Percentiles rank a stretch among this genome's conserved stretches.
These are phyloP conservation scores for Nestor notabilis DNA, from an alignment of 2,113 vertebrate genomes.

Conservation along the genomic window DNA sequence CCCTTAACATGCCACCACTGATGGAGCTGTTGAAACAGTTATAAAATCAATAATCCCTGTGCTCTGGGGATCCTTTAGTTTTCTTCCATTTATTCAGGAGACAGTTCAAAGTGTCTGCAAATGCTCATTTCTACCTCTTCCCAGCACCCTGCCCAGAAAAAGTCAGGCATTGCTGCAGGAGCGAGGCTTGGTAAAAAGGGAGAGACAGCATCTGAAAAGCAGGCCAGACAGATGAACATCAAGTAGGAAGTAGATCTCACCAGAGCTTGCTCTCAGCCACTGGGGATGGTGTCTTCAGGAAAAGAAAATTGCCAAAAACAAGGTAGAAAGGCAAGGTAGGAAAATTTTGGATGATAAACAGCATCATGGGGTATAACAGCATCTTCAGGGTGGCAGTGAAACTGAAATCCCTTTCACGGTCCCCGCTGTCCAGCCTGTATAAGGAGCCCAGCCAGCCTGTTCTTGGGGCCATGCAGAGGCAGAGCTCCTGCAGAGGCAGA, in stretches of 20 bases:
- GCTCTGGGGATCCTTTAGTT: background rate
- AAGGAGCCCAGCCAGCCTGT: background rate
- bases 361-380: background rate
- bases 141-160: background rate
- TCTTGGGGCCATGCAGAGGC: background rate
- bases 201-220: background rate
- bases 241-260: background rate
- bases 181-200: background rate
- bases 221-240: background rate
- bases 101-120: conserved; percentile 12
- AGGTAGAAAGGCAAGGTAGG: background rate
- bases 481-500: background rate
- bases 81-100: conserved; percentile 15
- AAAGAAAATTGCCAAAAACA: background rate
- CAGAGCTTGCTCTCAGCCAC: background rate
- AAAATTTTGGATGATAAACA: background rate
- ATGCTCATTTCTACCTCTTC: background rate
- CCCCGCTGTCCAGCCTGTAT: background rate
- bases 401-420: background rate
- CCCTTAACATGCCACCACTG: background rate
- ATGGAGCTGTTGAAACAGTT: background rate
- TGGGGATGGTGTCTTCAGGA: background rate
- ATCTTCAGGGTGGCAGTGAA: background rate
- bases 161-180: background rate
- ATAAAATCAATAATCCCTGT: background rate